phyloP scores from a whole-genome alignment of 2,113 vertebrate genomes.

The Nibea coibor region DNA sequence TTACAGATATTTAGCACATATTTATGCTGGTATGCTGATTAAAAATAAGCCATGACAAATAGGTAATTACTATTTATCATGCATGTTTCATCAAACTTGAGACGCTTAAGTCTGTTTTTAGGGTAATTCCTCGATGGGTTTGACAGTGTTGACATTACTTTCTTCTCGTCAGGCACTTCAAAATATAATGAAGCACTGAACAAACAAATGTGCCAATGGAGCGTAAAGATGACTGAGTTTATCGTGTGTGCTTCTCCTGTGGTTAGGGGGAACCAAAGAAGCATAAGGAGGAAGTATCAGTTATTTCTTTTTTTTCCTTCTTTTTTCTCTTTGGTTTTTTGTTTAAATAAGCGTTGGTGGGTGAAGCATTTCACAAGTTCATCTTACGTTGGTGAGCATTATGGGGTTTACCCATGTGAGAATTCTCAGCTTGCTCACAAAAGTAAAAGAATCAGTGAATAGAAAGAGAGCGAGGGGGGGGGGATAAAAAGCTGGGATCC shows the following conservation, averaged over 20 bases:
- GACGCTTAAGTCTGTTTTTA: not conserved
- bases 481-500: constrained; percentile 47
- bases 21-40: not conserved
- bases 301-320: not conserved
- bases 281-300: constrained; percentile 55
- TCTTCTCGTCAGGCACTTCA: not conserved
- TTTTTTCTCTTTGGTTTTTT: constrained; percentile 25
- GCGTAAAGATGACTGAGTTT: not conserved
- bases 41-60: constrained; percentile 3
- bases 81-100: not conserved
- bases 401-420: constrained; percentile 75
- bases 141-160: not conserved
- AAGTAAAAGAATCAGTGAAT: constrained; percentile 75
- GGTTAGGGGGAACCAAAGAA: constrained; percentile 38
- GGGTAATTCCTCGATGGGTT: not conserved
- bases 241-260: not conserved
- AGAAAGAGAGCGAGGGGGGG: constrained; percentile 1
- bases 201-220: constrained; percentile 2
- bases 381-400: constrained; percentile 72
- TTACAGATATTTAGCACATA: not conserved
- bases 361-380: constrained; percentile 80
- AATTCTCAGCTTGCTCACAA: constrained; percentile 81
- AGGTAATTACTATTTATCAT: not conserved
- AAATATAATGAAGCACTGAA: not conserved
- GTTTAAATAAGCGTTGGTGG: constrained; percentile 69